Base-by-base conservation (phyloP, 2,113 vertebrate genomes). In the Oxyruncus cristatus region DNA sequence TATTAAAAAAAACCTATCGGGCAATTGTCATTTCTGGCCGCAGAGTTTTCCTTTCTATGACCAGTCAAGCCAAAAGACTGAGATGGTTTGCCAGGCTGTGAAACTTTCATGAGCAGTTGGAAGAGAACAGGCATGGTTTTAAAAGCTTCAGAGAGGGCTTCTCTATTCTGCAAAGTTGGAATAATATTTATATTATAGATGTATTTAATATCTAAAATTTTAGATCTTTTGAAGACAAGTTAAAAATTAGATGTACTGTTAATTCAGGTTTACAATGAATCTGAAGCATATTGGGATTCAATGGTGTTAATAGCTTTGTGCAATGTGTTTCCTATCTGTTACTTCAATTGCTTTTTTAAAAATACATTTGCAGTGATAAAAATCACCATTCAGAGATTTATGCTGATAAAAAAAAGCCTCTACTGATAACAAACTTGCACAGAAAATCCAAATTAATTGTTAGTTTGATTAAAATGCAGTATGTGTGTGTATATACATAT, bases 391-490 rank as follows among this genome's bases (percentile, higher is more conserved):
- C 77, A 90, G 85, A 81, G 70, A 94, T 95, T 84, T 71, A 67
- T 46, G 55, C 18, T 67, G 75, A 92, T 92, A 92, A 86, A 84
- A 89, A 89, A n/a, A 77, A 84, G 41, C 56, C 18, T 33, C 83
- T 59, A 63, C 67, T 67, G 83, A 84, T 80, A 95, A 79, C 14
- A 72, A 93, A 95, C 33, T 86, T 56, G 52, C 33, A 59, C 35
- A 86, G 67, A 78, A 42, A 81, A 94, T 37, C 61, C 70, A 78
- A 75, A 44, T 92, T 94, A 94, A 96, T 94, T 81, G 47, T 81
- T 78, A 33, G 23, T 72, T 82, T 94, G 79, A 93, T 92, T 92
- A 94, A 94, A 96, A 89, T 62, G 63, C 50, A 71, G 59, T 14
- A 24, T 37, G 46, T 41, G 26, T 74, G 22, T 27, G 22, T 14